Conservation (phyloP, 2,797 vertebrate species). For the Harpagifer antarcticus region DNA sequence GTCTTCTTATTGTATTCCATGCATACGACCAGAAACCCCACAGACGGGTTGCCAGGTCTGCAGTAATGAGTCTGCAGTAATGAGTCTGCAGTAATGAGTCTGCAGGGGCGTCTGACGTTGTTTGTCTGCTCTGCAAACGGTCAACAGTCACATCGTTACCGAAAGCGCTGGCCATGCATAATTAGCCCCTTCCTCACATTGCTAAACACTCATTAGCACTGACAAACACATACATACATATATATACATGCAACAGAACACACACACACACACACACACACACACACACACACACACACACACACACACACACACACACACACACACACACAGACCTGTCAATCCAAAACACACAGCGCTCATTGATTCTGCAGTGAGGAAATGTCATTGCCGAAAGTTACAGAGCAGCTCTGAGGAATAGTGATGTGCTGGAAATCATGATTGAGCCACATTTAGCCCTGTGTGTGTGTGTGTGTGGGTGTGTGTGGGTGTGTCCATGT, state of each 20-base stretch:
- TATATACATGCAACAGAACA: constrained; percentile 3
- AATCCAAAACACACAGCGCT: constrained; percentile 36
- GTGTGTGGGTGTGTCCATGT: constrained; percentile 21
- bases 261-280: constrained; percentile 5
- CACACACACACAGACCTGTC: constrained; percentile 18
- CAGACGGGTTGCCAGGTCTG: constrained; percentile 56
- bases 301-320: too few species aligned
- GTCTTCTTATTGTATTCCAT: constrained; percentile 23
- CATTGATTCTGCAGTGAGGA: constrained; percentile 37
- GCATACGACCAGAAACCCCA: constrained; percentile 24
- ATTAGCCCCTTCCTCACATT: constrained; percentile 65
- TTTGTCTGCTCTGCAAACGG: constrained; percentile 56
- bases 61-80: constrained; percentile 70
- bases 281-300: too few species aligned
- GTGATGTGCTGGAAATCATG: constrained; percentile 42
- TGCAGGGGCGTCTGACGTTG: constrained; percentile 37
- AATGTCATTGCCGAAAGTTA: constrained; percentile 44
- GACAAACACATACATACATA: constrained; percentile 33
- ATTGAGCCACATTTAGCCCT: constrained; percentile 42
- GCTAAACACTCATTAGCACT: constrained; percentile 71
- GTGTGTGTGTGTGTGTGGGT: constrained; percentile 15
- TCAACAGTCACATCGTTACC: constrained; percentile 41
- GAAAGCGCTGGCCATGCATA: constrained; percentile 60
- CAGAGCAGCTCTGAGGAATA: constrained; percentile 43
- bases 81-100: constrained; percentile 62